A percentile compares a stretch with the other conserved stretches of the same genome.
Evolutionary conservation across 1,140 invertebrate genomes (phyloP).

Genomic region (Drosophila takahashii): DNA sequence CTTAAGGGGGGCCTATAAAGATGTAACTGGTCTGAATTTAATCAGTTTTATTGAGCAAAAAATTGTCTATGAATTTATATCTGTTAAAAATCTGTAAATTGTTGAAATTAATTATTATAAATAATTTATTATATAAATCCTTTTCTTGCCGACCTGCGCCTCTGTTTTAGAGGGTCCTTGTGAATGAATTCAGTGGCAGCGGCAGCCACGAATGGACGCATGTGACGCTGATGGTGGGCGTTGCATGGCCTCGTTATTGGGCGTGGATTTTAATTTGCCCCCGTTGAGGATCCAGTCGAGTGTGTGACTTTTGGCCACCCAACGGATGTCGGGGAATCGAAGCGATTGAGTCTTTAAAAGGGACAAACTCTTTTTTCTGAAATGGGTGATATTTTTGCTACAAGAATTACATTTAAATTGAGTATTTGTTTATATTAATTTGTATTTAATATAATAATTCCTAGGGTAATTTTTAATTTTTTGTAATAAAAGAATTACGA

Average conservation of each 20-base stretch:
- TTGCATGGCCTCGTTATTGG: slow-evolving; percentile 58
- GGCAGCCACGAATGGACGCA: slow-evolving; percentile 66
- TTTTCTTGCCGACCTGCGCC: neutral
- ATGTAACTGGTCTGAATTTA: too few species aligned
- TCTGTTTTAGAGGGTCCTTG: slow-evolving; percentile 13
- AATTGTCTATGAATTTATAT: too few species aligned
- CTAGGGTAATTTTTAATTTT: too few species aligned
- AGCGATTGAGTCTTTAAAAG: slow-evolving; percentile 33
- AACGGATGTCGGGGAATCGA: slow-evolving; percentile 8
- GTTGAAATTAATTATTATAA: too few species aligned
- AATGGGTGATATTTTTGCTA: neutral
- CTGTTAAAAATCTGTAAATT: too few species aligned
- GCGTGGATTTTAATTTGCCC: slow-evolving; percentile 68
- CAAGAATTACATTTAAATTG: neutral
- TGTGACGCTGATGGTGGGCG: slow-evolving; percentile 54
- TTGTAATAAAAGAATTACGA: too few species aligned
- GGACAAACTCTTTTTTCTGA: neutral
- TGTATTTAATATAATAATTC: too few species aligned
- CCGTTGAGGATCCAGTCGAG: slow-evolving; percentile 20
- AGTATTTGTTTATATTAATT: neutral
- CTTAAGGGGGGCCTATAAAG: neutral
- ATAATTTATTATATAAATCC: too few species aligned
- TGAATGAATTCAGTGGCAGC: slow-evolving; percentile 11
- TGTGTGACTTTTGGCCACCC: slow-evolving; percentile 43
- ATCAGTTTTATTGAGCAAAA: too few species aligned